These are phyloP conservation scores for Dynastes grantii DNA, from an alignment of 2,888 invertebrate genomes.

Conservation along the genomic window DNA sequence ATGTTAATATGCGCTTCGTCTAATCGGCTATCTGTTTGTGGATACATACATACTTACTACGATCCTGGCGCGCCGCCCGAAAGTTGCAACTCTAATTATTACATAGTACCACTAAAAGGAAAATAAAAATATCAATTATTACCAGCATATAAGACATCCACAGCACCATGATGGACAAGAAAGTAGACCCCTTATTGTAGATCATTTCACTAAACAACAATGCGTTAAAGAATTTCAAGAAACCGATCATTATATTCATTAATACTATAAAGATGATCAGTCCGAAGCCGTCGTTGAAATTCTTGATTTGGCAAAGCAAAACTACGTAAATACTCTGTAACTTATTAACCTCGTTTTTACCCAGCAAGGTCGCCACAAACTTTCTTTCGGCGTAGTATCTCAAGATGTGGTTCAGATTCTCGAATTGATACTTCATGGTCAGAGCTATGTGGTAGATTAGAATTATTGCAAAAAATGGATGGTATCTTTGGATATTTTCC, in stretches of 20 bases:
- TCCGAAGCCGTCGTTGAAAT: slow-evolving; percentile 11
- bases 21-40: too few species aligned
- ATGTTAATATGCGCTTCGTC: too few species aligned
- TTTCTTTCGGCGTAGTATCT: neutral
- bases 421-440: neutral
- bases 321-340: neutral
- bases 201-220: neutral
- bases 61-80: too few species aligned
- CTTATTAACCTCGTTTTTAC: neutral
- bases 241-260: neutral
- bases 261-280: neutral
- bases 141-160: neutral
- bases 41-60: too few species aligned
- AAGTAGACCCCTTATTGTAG: neutral
- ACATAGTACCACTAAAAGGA: neutral
- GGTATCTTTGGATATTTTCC: neutral
- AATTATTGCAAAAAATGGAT: neutral
- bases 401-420: slow-evolving; percentile 8
- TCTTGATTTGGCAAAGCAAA: neutral
- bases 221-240: neutral
- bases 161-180: neutral
- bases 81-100: too few species aligned
- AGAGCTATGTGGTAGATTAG: neutral
- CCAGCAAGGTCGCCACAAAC: neutral
- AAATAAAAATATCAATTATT: neutral